Evolutionary conservation across 2,888 invertebrate species (phyloP), one percentile per base, ranked within the genome.

Genomic region (Cantharis lateralis): DNA sequence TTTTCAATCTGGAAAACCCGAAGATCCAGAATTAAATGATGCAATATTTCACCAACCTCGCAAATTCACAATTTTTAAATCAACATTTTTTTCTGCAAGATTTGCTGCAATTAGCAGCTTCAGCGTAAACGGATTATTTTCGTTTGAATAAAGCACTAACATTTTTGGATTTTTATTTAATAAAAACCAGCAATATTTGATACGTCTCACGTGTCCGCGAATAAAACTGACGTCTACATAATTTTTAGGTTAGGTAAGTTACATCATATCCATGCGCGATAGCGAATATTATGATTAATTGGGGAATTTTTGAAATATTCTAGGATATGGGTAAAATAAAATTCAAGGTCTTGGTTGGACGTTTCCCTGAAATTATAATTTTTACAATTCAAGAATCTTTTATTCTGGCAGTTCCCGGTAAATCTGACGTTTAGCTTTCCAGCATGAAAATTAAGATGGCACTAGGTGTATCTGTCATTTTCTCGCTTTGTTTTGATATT

Each of bases 71-170:
- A 90, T 89, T 81, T 91, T 90, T 78, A 95, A 83, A 77, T 90
- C 88, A 16, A 92, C 88, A 80, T 91, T 87, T 84, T 91, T 90
- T 80, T 92, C 91, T 0, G 91, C 91, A 81, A 93, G 90, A 84
- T 93, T 93, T 10, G 93, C 92, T 77, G 93, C 92, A 83, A 95
- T 90, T 26, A 95, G 84, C 80, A 96, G 85, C 87, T 96, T 95
- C 80, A 96, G 88, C 18, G 93, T 91, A 16, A 93, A 91, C 28
- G 95, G 94, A 88, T 95, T 96, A 83, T 93, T 93, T 84, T 93
- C 91, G 85, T 95, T 95, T 10, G 94, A 93, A 81, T 91, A 91
- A 80, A 95, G 91, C 85, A 92, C 93, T 93, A 94, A 94, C 89
- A 89, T 92, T 75, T 81, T 78, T 82, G 81, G 48, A n/a, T 48